phyloP scores from a whole-genome alignment of 1,140 invertebrate genomes.

The Cryptotermes secundus region DNA sequence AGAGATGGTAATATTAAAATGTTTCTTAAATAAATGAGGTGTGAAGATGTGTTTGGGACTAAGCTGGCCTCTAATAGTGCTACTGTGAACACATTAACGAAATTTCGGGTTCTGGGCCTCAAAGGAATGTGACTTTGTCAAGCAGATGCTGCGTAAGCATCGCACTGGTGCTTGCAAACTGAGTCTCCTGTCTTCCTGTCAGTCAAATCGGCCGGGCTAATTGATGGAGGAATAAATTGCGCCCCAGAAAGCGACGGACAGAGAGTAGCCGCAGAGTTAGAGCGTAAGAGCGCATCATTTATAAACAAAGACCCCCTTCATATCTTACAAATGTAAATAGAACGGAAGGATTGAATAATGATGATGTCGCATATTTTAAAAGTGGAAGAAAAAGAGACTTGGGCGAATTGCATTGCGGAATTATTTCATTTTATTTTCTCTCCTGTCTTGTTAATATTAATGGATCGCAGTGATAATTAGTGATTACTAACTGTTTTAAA shows the following conservation, averaged over 20 bases:
- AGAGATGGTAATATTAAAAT: too few species aligned
- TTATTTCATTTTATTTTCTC: not conserved
- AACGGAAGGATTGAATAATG: not conserved
- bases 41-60: too few species aligned
- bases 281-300: not conserved
- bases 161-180: not conserved
- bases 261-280: not conserved
- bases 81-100: too few species aligned
- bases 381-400: not conserved
- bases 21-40: too few species aligned
- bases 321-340: not conserved
- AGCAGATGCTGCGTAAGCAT: too few species aligned
- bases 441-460: not conserved
- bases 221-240: conserved; percentile 4
- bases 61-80: too few species aligned
- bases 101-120: too few species aligned
- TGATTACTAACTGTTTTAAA: not conserved
- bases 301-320: not conserved
- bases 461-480: not conserved
- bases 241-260: not conserved
- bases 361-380: not conserved
- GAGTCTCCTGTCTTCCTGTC: not conserved
- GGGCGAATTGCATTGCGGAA: not conserved
- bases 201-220: not conserved
- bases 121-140: too few species aligned